Base-by-base conservation (phyloP, 2,888 invertebrate species). In the Coelopa pilipes region DNA sequence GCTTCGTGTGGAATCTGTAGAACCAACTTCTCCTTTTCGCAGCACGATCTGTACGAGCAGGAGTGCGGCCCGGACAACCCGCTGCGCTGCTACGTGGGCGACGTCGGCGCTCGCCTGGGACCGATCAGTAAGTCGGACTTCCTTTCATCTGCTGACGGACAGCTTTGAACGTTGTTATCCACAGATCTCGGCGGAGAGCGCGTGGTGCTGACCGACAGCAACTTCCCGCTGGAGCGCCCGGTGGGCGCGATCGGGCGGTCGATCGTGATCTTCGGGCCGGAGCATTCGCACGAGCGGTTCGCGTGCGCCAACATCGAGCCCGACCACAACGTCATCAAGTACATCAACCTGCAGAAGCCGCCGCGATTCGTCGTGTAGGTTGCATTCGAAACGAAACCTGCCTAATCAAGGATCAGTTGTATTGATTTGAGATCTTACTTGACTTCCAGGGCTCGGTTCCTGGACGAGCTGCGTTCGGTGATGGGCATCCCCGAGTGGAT, bases 271-370 rank as follows among this genome's bases (percentile, higher is more conserved):
- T 91, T 94, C 84, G 93, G 93, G 4, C 92, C 94, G 4, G 93
- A 94, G 74, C 88, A 91, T 76, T 92, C 92, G 66, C 84, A 90
- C 12, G 92, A 93, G 77, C 89, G 93, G 78, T 93, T 93, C 85
- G 96, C 96, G 1, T 97, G 97, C 86, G 96, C 96, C 70, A 97
- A 96, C 86, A 95, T 97, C 76, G 93, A 94, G 83, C 94, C 95
- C 0, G 97, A 97, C 85, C 92, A 94, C 83, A 95, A 97, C 85
- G 95, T 96, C 76, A 92, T 96, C 69, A 96, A 96, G 88, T 96
- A 93, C 82, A 93, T 93, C 0, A 96, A 96, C 80, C 92, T 97
- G 47, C 92, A 93, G 86, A 94, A 93, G 86, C 94, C 96, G 65
- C 96, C 96, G 0, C 89, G 94, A 86, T 97, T 97, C 87, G 94